These are phyloP conservation scores for Galerucella nymphaeae DNA, from an alignment of 2,888 invertebrate species.

Conservation along the genomic window DNA sequence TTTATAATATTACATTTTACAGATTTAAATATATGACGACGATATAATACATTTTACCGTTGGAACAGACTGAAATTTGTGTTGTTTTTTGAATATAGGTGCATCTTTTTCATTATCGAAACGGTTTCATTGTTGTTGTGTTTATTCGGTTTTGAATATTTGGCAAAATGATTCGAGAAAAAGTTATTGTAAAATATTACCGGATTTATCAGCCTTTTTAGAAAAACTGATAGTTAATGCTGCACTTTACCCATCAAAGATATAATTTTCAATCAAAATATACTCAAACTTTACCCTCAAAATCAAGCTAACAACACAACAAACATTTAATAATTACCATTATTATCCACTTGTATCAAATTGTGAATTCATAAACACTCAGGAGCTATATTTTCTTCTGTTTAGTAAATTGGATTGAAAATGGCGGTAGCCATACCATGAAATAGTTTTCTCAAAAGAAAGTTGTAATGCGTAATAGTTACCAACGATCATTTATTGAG, in stretches of 20 bases:
- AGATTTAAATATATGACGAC: constrained; percentile 44
- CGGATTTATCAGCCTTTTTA: constrained; percentile 47
- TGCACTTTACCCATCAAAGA: constrained; percentile 1
- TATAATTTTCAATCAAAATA: too few relatives aligned
- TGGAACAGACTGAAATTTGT: constrained; percentile 58
- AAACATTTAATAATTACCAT: too few relatives aligned
- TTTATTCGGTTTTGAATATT: constrained; percentile 46
- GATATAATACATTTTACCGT: constrained; percentile 45
- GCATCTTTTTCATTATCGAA: constrained; percentile 17
- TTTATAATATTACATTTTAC: constrained; percentile 48
- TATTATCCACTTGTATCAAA: too few relatives aligned
- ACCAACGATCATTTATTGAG: too few relatives aligned
- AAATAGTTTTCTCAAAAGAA: too few relatives aligned
- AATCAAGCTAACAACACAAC: neutral
- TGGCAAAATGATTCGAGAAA: constrained; percentile 58
- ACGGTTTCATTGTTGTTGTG: constrained; percentile 19
- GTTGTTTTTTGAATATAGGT: constrained; percentile 41
- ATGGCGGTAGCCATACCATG: too few relatives aligned
- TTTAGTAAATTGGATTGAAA: too few relatives aligned
- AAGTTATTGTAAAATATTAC: constrained; percentile 52
- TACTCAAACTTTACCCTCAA: too few relatives aligned
- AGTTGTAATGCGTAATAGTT: too few relatives aligned
- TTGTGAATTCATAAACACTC: too few relatives aligned
- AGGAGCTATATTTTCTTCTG: too few relatives aligned
- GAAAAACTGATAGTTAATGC: constrained; percentile 11